Base-by-base conservation (phyloP, 2,797 vertebrate species). In the Sorex maritimensis region DNA sequence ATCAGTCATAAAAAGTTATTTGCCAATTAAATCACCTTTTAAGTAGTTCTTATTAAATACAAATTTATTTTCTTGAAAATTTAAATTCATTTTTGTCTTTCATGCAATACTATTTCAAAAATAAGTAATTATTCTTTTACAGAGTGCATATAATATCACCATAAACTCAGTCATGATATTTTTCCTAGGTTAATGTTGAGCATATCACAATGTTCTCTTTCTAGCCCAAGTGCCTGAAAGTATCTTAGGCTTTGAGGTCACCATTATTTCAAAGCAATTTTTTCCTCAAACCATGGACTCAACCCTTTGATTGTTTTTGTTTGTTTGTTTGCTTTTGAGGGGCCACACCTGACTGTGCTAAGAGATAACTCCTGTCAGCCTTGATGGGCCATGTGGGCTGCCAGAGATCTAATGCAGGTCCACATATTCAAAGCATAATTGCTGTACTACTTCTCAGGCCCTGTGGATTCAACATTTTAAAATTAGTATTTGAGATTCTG, bases 201-300 rank as follows among this genome's bases (percentile, higher is more conserved):
- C 17, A 38, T 49, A 46, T 90, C 21, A 44, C 41, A 44, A 44
- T 44, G 77, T 28, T 73, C 28, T 38, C 28, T 94, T 91, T 83
- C 1, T 41, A 69, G 52, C 28, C 4, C 58, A 83, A 38, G n/a
- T n/a, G 44, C 17, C 28, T 72, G 67, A 72, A 88, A 28, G 12
- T 49, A 88, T 73, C 26, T 34, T 67, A 38, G 12, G 49, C 13
- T 44, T 58, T 81, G 23, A 28, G 13, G 72, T 91, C 34, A 38
- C 38, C 38, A 46, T 79, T 2, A 12, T 68, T 73, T 73, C 41
- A 34, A 49, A 91, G 26, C 61, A 6, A 23, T 71, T 72, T 5
- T 83, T 28, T 38, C 19, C 28, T 91, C 28, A 15, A n/a, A 61
- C 13, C n/a, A n/a, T 28, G 28, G 49, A 73, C 8, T 84, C 28